Percentiles rank a stretch among this genome's conserved stretches.
Conservation (phyloP, 2,113 vertebrate species). For the Rhombomys opimus region DNA sequence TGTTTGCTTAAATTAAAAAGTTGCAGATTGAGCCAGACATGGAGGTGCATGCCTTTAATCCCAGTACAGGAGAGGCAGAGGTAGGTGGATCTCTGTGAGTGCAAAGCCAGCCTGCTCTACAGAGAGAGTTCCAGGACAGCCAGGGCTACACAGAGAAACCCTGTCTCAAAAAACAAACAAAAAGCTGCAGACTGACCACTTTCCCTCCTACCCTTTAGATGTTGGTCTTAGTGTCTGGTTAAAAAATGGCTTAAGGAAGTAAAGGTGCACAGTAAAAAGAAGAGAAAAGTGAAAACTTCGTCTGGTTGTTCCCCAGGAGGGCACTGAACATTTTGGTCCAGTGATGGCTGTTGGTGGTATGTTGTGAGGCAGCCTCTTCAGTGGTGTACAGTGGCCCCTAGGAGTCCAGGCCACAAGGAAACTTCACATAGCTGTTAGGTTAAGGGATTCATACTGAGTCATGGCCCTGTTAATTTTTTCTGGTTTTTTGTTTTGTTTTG, state of each 20-base stretch:
- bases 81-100: no score
- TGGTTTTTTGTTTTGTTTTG: neutral
- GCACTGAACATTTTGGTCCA: neutral
- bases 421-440: neutral
- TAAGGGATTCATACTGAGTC: neutral
- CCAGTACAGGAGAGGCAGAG: no score
- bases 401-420: neutral
- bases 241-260: slow-evolving; percentile 24
- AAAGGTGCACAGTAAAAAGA: neutral
- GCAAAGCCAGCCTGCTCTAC: no score
- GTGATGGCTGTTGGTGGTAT: neutral
- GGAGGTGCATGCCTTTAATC: no score
- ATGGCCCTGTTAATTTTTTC: neutral
- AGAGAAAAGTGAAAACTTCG: neutral
- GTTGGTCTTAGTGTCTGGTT: neutral
- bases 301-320: neutral
- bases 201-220: neutral
- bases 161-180: neutral
- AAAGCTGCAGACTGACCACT: neutral
- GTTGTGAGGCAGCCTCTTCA: neutral
- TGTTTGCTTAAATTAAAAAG: slow-evolving; percentile 25
- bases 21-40: neutral
- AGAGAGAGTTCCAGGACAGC: no score
- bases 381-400: neutral
- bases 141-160: no score